Evolutionary conservation across 2,888 invertebrate genomes (phyloP).

Genomic region (Thereva nobilitata): DNA sequence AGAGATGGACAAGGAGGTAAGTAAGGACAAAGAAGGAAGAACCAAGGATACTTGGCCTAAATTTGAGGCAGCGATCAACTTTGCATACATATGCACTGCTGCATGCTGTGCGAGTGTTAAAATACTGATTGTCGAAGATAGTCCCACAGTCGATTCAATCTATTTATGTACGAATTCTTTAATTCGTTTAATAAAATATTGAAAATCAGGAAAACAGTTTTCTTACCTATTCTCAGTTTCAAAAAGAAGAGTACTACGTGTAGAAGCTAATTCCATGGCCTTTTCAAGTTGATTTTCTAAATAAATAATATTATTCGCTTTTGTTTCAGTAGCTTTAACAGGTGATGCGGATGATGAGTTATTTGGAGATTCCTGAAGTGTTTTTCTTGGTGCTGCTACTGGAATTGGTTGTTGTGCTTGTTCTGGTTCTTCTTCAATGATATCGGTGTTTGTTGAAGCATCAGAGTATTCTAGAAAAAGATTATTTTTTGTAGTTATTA

Average conservation of each 20-base stretch:
- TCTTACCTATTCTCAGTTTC: slow-evolving; percentile 48
- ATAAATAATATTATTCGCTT: slow-evolving; percentile 37
- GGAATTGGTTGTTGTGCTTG: slow-evolving; percentile 5
- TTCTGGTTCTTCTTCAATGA: neutral
- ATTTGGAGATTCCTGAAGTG: neutral
- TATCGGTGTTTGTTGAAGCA: slow-evolving; percentile 49
- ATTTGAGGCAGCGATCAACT: too few relatives aligned
- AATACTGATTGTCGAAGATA: too few relatives aligned
- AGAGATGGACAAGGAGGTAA: too few relatives aligned
- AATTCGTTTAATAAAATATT: too few relatives aligned
- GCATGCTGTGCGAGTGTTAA: too few relatives aligned
- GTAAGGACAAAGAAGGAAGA: too few relatives aligned
- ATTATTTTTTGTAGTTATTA: neutral
- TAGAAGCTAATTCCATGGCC: slow-evolving; percentile 44
- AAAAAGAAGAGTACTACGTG: slow-evolving; percentile 45
- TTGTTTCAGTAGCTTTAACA: slow-evolving; percentile 20
- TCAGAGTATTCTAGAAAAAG: slow-evolving; percentile 39
- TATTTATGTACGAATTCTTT: too few relatives aligned
- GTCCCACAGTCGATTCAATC: too few relatives aligned
- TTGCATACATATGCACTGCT: too few relatives aligned
- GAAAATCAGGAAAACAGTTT: too few relatives aligned
- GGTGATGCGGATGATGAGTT: slow-evolving; percentile 33
- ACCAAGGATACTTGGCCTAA: too few relatives aligned
- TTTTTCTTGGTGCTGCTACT: slow-evolving; percentile 9
- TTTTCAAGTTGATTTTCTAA: slow-evolving; percentile 44